A percentile compares a stretch with the other conserved stretches of the same genome.
phyloP scores from a whole-genome alignment of 2,113 vertebrate species.

The Agapornis roseicollis region DNA sequence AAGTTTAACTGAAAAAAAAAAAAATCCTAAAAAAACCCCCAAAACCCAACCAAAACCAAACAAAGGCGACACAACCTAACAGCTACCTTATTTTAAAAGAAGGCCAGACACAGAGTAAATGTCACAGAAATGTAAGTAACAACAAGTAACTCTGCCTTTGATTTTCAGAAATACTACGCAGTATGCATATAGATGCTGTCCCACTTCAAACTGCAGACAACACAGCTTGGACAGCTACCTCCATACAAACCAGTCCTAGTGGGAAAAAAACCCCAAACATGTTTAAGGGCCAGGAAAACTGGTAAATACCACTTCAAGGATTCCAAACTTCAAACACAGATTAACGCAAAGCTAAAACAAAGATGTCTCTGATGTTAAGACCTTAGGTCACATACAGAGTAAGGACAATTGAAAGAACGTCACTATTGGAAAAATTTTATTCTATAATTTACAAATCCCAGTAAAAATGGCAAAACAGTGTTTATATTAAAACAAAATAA shows the following conservation, averaged over 20 bases:
- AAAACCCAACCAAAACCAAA: neutral
- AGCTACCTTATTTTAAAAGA: neutral
- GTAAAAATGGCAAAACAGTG: neutral
- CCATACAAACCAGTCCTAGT: neutral
- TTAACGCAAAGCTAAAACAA: neutral
- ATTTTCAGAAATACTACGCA: neutral
- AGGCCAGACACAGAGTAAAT: neutral
- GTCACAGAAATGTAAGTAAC: neutral
- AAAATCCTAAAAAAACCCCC: neutral
- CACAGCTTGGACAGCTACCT: neutral
- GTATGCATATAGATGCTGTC: neutral
- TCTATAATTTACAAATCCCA: neutral
- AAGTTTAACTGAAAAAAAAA: neutral
- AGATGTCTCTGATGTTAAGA: neutral
- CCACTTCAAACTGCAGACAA: neutral
- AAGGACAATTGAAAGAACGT: neutral
- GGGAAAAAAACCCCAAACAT: neutral
- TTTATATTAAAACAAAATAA: neutral
- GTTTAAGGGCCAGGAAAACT: neutral
- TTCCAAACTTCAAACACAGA: neutral
- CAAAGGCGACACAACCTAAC: rapidly evolving
- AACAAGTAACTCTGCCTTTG: neutral
- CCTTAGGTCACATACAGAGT: neutral
- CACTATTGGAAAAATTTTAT: neutral
- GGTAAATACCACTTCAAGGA: neutral